Percentiles rank a stretch among this genome's conserved stretches.
These are phyloP conservation scores for Mellilla xanthometata DNA, from an alignment of 2,888 invertebrate species.

Conservation along the genomic window DNA sequence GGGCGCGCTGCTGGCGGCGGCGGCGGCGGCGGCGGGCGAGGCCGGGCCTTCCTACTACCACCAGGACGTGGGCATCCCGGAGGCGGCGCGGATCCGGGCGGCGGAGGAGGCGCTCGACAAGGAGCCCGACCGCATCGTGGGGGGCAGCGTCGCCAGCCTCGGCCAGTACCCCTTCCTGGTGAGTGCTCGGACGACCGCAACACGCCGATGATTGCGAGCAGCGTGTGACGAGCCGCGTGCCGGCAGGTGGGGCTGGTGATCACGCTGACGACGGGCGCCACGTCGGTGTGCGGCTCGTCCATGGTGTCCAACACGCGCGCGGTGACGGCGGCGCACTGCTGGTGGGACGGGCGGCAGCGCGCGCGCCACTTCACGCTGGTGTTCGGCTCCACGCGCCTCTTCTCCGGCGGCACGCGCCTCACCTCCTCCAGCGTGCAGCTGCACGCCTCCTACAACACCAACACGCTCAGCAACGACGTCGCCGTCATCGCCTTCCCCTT, in stretches of 20 bases:
- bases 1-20: constrained; percentile 1
- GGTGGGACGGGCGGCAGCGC: constrained; percentile 41
- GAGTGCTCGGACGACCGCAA: too few species aligned
- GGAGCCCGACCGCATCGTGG: constrained; percentile 39
- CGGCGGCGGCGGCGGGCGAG: constrained; percentile 26
- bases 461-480: constrained; percentile 38
- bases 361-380: constrained; percentile 48
- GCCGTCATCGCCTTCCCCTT: constrained; percentile 33
- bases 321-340: constrained; percentile 49
- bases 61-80: constrained; percentile 37
- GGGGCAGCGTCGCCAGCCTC: constrained; percentile 33
- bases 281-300: constrained; percentile 43
- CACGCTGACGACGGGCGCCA: constrained; percentile 36
- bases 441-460: constrained; percentile 36
- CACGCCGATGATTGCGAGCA: too few species aligned
- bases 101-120: constrained; percentile 34
- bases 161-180: constrained; percentile 41
- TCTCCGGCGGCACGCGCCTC: constrained; percentile 40
- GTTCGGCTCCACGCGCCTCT: constrained; percentile 41
- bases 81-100: constrained; percentile 35
- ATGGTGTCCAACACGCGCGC: constrained; percentile 39
- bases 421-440: constrained; percentile 35
- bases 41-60: constrained; percentile 37
- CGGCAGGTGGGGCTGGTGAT: constrained; percentile 40
- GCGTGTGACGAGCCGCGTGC: background rate